Conservation (phyloP, 2,113 vertebrate genomes). For the Parus major region DNA sequence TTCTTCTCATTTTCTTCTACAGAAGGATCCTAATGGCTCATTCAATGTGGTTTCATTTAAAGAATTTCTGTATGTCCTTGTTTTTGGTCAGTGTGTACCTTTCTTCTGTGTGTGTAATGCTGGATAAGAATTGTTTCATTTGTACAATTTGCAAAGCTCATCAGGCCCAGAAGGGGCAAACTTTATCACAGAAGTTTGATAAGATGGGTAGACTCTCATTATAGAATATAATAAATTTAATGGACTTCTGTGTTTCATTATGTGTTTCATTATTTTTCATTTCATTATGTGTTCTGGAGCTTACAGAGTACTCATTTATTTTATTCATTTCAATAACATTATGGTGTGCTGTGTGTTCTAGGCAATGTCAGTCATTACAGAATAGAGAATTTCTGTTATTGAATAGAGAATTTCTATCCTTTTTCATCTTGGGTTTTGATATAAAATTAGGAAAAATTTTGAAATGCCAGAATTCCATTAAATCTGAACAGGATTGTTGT, state of each 20-base stretch:
- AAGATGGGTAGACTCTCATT: background rate
- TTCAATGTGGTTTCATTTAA: conserved; percentile 11
- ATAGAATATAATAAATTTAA: background rate
- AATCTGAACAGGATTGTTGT: background rate
- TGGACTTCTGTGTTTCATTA: background rate
- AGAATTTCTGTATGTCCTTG: background rate
- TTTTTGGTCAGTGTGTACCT: background rate
- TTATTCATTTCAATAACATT: background rate
- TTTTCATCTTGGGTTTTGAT: background rate
- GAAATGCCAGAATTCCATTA: background rate
- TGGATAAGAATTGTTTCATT: background rate
- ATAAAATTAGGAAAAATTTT: background rate
- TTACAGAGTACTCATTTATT: background rate
- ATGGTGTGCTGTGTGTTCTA: background rate
- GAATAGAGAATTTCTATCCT: background rate
- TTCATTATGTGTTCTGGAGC: background rate
- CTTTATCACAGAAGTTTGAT: background rate
- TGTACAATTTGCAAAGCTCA: background rate
- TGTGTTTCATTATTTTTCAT: background rate
- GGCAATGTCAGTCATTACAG: background rate
- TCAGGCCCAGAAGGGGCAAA: background rate
- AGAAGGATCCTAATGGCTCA: background rate
- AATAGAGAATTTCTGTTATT: background rate
- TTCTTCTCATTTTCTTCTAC: background rate
- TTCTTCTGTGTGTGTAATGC: background rate